Conservation (phyloP, 2,113 vertebrate genomes). For the Crotalus horridus region DNA sequence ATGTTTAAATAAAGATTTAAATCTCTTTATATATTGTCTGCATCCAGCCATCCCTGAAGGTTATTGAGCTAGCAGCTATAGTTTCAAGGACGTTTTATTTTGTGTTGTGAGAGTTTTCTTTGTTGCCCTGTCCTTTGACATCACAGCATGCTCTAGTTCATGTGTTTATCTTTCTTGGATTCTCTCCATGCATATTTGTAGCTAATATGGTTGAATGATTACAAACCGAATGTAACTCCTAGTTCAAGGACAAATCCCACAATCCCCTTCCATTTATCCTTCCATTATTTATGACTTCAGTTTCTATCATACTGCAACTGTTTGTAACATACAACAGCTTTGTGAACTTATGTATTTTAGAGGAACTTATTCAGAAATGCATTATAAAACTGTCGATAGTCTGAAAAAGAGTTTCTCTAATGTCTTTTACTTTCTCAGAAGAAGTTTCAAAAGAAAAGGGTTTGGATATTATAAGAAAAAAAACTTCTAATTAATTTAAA, state of each 20-base stretch:
- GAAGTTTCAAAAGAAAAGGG: too few species aligned
- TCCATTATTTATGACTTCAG: constrained; percentile 9
- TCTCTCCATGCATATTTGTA: neutral
- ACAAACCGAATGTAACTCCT: constrained; percentile 1
- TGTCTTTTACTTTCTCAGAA: too few species aligned
- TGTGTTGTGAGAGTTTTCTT: constrained; percentile 25
- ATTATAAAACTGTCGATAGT: too few species aligned
- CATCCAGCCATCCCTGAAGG: constrained; percentile 45
- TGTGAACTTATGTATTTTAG: neutral
- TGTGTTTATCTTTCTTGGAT: neutral
- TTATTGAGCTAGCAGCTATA: constrained; percentile 27
- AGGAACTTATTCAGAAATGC: too few species aligned
- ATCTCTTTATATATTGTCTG: constrained; percentile 41
- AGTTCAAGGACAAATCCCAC: neutral
- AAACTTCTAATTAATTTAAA: too few species aligned
- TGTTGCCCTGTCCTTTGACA: neutral
- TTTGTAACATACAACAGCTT: too few species aligned
- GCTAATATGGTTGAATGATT: neutral
- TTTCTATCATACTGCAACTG: neutral
- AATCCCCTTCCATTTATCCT: constrained; percentile 20
- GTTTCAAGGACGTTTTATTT: constrained; percentile 45
- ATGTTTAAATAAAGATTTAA: constrained; percentile 59
- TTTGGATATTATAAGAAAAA: too few species aligned
- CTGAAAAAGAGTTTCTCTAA: too few species aligned
- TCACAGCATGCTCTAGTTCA: constrained; percentile 2